Base-by-base conservation (phyloP, 2,888 invertebrate species). In the Strigamia crassipes region DNA sequence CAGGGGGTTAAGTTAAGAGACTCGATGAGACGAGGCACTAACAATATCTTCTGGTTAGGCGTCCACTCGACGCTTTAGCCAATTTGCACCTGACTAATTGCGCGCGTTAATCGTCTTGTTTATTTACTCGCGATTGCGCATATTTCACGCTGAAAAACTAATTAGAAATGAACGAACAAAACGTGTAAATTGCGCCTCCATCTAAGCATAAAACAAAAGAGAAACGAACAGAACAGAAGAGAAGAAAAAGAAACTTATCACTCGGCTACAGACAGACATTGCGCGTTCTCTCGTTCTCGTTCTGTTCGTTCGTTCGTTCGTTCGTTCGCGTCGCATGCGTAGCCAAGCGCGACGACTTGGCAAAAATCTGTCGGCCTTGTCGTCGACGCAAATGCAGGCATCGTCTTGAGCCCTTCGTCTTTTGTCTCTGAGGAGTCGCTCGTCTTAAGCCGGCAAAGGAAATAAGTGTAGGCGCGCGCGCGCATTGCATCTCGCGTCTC, bases 331-430 rank as follows among this genome's bases (percentile, higher is more conserved):
- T 61, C 18, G 6, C 61, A 21, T 18, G 61, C 61, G 61, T 61
- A 61, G 61, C 61, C 61, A 61, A 61, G 61, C 61, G 61, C 61
- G 23, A 61, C 61, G 61, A 61, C 21, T 61, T 61, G 21, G 61
- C 61, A 61, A 61, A 61, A 61, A 61, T 61, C 61, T 61, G 61
- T 61, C 61, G 61, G 61, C 61, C 61, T 61, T 61, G 61, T 61
- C 61, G 61, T 61, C 61, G 61, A 61, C 21, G 61, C 61, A 18
- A 61, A 61, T 18, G 61, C 18, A 10, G 61, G 61, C 21, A 23
- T 18, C 21, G 61, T 61, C 23, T 61, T 23, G 18, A 18, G 21
- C 61, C 18, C 61, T 23, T 10, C 13, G 3, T 9, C n/a, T 13
- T 10, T n/a, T 10, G 61, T 61, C 61, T 61, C 61, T 2, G 23